Base-by-base conservation (phyloP, 2,888 invertebrate genomes). In the Dendrolimus houi region DNA sequence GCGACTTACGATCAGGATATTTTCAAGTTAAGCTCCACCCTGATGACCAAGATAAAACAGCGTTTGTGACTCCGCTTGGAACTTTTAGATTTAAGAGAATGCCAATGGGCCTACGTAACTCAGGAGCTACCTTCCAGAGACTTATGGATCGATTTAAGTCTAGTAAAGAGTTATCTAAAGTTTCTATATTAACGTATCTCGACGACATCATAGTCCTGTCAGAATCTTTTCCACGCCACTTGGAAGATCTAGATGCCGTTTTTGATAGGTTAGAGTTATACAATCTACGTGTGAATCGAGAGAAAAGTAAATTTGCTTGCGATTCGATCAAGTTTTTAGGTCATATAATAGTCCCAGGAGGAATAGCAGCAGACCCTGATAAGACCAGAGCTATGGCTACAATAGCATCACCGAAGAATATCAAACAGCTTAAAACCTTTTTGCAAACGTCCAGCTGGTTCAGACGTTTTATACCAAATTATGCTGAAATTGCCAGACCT, bases 51-150 rank as follows among this genome's bases (percentile, higher is more conserved):
- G 59, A 65, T 0, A 76, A 77, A 57, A 77, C 77, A 1, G 66
- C 67, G 0, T 78, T 79, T 55, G 65, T 74, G 1, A 74, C 77
- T 0, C 74, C 74, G 1, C 74, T 75, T 57, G 77, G 77, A 2
- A 66, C 70, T 78, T 80, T 76, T 72, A 77, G 1, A 64, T 67
- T 57, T 75, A 75, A 0, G 54, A 69, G 1, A 59, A 42, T 42
- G 42, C 10, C 42, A 8, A 42, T 42, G 42, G 42, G 42, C 10
- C 10, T 42, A 10, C 42, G 66, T 8, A 69, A 67, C 47, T 66
- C 68, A 0, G 65, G 68, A 3, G 62, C 64, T 0, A 68, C 68
- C 0, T 68, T 71, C 55, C 69, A 69, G 17, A 64, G 41, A 10
- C 10, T 42, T 10, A 66, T 68, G 54, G 64, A 67, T 58, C n/a